Conservation (phyloP, 2,113 vertebrate species). For the Pseudorasbora parva region DNA sequence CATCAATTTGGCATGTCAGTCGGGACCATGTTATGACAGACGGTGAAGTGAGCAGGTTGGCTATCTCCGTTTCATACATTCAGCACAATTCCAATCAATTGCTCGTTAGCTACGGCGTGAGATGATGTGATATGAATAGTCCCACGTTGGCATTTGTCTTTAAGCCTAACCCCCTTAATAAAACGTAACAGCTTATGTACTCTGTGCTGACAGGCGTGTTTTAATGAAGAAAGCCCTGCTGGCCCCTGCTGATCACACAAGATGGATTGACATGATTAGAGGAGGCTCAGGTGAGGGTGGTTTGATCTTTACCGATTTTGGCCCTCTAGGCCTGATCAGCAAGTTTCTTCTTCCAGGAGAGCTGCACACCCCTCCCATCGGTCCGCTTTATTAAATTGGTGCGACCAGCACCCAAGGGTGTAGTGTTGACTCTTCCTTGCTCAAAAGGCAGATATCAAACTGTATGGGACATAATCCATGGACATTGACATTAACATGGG, state of each 20-base stretch:
- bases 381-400: conserved; percentile 57
- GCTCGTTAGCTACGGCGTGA: conserved; percentile 14
- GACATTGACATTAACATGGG: conserved; percentile 58
- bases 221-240: conserved; percentile 56
- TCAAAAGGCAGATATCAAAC: conserved; percentile 59
- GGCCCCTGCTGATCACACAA: conserved; percentile 55
- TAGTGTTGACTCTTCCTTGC: conserved; percentile 57
- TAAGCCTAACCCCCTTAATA: conserved; percentile 27
- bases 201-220: conserved; percentile 37
- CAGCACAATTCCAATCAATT: conserved; percentile 33
- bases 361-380: conserved; percentile 63
- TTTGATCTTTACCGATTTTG: conserved; percentile 60
- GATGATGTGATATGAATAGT: conserved; percentile 37
- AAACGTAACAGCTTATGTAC: conserved; percentile 33
- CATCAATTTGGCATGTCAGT: conserved; percentile 14
- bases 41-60: conserved; percentile 28
- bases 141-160: conserved; percentile 38
- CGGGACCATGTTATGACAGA: conserved; percentile 26
- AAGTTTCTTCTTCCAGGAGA: conserved; percentile 63
- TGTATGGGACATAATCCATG: conserved; percentile 63
- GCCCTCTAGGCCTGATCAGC: conserved; percentile 60
- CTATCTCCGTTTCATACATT: conserved; percentile 23
- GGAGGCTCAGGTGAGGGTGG: conserved; percentile 48
- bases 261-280: conserved; percentile 60
- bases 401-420: conserved; percentile 58